Conservation (phyloP, 1,140 invertebrate species). For the Gyrodactylus salaris region DNA sequence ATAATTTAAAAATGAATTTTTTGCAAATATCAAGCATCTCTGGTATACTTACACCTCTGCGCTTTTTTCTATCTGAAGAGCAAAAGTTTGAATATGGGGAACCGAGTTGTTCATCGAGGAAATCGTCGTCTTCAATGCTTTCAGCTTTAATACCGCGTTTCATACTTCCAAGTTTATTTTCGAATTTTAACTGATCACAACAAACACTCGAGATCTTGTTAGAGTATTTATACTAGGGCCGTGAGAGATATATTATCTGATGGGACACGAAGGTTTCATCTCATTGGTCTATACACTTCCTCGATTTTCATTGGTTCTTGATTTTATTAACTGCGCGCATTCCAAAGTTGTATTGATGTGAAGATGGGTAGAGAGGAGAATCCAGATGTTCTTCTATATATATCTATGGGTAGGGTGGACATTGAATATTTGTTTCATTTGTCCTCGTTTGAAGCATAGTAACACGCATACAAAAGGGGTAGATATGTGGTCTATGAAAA, state of each 20-base stretch:
- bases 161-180: neutral
- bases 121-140: neutral
- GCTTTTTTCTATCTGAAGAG: neutral
- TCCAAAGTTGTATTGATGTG: too few species aligned
- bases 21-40: too few species aligned
- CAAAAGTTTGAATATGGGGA: neutral
- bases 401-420: too few species aligned
- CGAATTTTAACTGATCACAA: neutral
- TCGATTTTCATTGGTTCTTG: neutral
- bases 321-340: too few species aligned
- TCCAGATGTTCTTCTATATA: too few species aligned
- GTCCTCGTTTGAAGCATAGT: too few species aligned
- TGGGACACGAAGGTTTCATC: neutral
- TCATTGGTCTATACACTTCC: neutral
- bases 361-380: too few species aligned
- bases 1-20: too few species aligned
- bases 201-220: neutral
- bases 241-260: neutral
- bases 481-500: too few species aligned
- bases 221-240: neutral
- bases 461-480: too few species aligned
- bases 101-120: neutral
- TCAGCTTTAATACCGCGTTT: neutral
- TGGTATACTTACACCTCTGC: neutral
- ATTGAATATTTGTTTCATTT: too few species aligned